Evolutionary conservation across 2,113 vertebrate genomes (phyloP), one percentile per base, ranked within the genome.

Genomic region (Rhea pennata): DNA sequence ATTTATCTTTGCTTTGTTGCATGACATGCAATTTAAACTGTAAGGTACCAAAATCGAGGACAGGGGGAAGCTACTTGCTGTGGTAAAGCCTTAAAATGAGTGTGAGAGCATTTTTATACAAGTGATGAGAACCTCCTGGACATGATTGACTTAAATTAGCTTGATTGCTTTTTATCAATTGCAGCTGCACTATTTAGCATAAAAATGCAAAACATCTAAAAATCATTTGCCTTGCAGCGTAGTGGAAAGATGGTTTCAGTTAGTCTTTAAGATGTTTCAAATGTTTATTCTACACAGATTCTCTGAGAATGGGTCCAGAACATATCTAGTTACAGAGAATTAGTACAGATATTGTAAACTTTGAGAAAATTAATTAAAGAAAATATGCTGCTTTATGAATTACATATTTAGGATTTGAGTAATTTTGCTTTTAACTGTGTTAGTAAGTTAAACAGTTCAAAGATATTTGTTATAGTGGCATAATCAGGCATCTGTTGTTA

Each of bases 161-260:
- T 98, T 98, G 98, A 98, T 98, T 98, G 97, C 96, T 96, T 98
- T 98, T 98, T 98, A 98, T 98, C 97, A 98, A 97, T 98, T 92
- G 79, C 98, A 98, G 98, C 98, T 98, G 98, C 50, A 59, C 97
- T 98, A 66, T 97, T 98, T 98, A 97, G 97, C 98, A 98, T 98
- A 98, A 98, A 98, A 98, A 98, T 98, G 97, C 97, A 98, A 98
- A 98, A 97, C 98, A 98, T 98, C 95, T 97, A 98, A 98, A 97
- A 98, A 98, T 97, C 95, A 98, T 98, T 98, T 98, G 98, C 98
- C 98, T 98, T 92, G 97, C 97, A 98, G 98, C 98, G 82, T 91
- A 97, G 93, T 95, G 82, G 91, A 98, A 98, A 98, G 97, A 98
- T 98, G 98, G 97, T 98, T 98, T 98, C 93, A 96, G 97, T 98